Conservation (phyloP, 2,888 invertebrate species). For the Leptinotarsa haldemani region DNA sequence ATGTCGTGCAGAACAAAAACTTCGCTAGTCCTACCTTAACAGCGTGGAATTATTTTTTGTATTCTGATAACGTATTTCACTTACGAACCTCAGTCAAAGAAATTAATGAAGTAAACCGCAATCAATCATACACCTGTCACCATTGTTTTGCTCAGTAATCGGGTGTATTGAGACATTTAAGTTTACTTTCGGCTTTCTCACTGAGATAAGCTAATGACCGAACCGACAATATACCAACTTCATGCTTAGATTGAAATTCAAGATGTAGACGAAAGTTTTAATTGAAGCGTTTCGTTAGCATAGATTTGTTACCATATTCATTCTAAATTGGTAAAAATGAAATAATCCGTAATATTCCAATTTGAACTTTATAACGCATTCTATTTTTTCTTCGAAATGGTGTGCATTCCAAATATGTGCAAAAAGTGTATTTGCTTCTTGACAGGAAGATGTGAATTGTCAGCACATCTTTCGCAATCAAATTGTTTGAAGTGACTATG, state of each 20-base stretch:
- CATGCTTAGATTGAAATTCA: background rate
- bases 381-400: too few species aligned
- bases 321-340: too few species aligned
- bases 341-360: too few species aligned
- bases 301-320: background rate
- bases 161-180: constrained; percentile 23
- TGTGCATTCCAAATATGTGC: too few species aligned
- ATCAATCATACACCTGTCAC: constrained; percentile 40
- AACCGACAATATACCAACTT: constrained; percentile 9
- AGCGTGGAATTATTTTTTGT: constrained; percentile 13
- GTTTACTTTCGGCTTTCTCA: constrained; percentile 5
- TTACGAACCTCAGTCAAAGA: constrained; percentile 19
- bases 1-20: constrained; percentile 24
- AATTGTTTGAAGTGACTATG: too few species aligned
- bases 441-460: too few species aligned
- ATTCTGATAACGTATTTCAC: constrained; percentile 27
- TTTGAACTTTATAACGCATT: too few species aligned
- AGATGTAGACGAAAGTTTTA: background rate
- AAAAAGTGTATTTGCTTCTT: too few species aligned
- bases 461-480: too few species aligned
- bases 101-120: constrained; percentile 20
- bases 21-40: constrained; percentile 16
- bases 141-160: constrained; percentile 36
- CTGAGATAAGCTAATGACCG: constrained; percentile 24
- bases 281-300: background rate